These are phyloP conservation scores for Hylyphantes graminicola DNA, from an alignment of 1,140 invertebrate genomes.

Conservation along the genomic window DNA sequence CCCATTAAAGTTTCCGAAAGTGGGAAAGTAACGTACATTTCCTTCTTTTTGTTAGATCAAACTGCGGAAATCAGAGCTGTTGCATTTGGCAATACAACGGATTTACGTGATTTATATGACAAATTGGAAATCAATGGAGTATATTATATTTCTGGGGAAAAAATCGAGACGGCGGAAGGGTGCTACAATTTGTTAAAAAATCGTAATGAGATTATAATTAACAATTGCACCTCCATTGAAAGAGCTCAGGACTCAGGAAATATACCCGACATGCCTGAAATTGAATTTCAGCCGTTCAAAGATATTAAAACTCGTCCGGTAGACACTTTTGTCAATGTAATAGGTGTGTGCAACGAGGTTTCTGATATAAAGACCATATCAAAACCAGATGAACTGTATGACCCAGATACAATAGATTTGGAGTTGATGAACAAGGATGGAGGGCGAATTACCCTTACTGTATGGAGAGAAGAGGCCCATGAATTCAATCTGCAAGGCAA, in stretches of 20 bases:
- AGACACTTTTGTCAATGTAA: constrained; percentile 77
- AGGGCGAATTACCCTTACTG: constrained; percentile 76
- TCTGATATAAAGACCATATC: constrained; percentile 78
- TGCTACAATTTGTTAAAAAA: background rate
- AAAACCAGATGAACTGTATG: too few species aligned
- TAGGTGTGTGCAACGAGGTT: constrained; percentile 88
- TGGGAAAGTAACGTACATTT: constrained; percentile 91
- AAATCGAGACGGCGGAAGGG: background rate
- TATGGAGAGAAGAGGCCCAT: constrained; percentile 70
- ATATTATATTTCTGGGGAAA: constrained; percentile 44
- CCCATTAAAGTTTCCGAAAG: constrained; percentile 89
- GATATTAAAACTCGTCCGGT: background rate
- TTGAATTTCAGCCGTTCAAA: constrained; percentile 16
- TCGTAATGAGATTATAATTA: constrained; percentile 21
- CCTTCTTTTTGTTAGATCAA: constrained; percentile 91
- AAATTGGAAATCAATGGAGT: constrained; percentile 79
- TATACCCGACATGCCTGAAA: background rate
- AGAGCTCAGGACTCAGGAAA: background rate
- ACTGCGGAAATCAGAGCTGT: constrained; percentile 93
- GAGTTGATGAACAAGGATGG: constrained; percentile 86
- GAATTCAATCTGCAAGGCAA: constrained; percentile 68
- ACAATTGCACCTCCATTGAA: background rate
- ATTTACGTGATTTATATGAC: constrained; percentile 77
- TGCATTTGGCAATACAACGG: constrained; percentile 88
- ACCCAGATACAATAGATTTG: constrained; percentile 83